A percentile compares a stretch with the other conserved stretches of the same genome.
These are phyloP conservation scores for Stegana nigrithorax DNA, from an alignment of 2,888 invertebrate species.

Conservation along the genomic window DNA sequence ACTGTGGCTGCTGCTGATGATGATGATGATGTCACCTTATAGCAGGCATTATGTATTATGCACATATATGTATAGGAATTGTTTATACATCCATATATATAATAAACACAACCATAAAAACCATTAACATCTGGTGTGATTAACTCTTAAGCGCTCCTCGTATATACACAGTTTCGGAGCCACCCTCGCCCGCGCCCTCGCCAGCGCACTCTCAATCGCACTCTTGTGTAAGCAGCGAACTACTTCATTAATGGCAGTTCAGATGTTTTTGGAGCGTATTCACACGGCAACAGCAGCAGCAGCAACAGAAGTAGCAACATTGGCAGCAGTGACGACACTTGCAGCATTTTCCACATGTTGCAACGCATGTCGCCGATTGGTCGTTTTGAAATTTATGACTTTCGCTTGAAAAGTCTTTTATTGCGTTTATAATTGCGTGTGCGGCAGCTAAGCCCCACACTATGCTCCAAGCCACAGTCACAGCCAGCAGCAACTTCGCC, in stretches of 20 bases:
- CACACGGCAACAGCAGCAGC: conserved; percentile 5
- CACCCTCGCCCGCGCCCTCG: no score
- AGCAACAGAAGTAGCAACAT: conserved; percentile 36
- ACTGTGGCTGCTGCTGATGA: conserved; percentile 25
- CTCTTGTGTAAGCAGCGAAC: no score
- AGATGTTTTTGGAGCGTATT: no score
- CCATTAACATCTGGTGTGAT: conserved; percentile 67
- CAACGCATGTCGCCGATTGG: conserved; percentile 36
- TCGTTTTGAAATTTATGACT: conserved; percentile 62
- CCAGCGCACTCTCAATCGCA: no score
- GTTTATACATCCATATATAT: conserved; percentile 20
- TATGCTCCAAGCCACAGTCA: not conserved
- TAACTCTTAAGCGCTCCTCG: conserved; percentile 53
- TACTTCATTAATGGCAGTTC: not conserved
- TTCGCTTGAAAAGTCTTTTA: conserved; percentile 65
- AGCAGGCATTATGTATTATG: conserved; percentile 4
- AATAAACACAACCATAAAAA: conserved; percentile 61
- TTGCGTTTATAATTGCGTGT: conserved; percentile 60
- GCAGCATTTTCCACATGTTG: conserved; percentile 26
- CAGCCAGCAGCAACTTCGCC: no score
- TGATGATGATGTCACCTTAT: conserved; percentile 47
- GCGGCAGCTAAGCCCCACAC: not conserved
- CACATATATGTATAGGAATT: not conserved
- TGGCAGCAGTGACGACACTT: conserved; percentile 33
- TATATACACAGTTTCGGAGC: conserved; percentile 21